Conservation (phyloP, 2,113 vertebrate species). For the Oryzias woworae region DNA sequence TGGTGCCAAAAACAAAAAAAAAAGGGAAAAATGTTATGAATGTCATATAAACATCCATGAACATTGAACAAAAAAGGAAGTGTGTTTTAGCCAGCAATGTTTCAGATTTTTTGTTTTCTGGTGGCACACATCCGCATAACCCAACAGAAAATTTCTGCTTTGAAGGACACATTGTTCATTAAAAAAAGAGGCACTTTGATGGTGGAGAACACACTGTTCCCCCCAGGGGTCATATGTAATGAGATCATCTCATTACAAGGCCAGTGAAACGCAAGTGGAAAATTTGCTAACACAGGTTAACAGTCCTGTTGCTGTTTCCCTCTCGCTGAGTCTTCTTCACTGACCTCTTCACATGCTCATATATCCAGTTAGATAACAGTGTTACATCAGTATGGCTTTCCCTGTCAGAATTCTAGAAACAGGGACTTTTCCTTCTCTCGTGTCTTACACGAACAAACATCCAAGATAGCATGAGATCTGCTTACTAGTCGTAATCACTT, state of each 20-base stretch:
- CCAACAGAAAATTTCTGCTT: slow-evolving; percentile 56
- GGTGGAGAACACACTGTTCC: slow-evolving; percentile 47
- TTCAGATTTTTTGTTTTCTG: slow-evolving; percentile 40
- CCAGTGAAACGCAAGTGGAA: slow-evolving; percentile 40
- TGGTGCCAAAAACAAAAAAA: not conserved
- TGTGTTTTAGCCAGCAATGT: slow-evolving; percentile 20
- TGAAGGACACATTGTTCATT: slow-evolving; percentile 58
- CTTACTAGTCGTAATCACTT: too few species aligned
- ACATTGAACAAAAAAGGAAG: not conserved
- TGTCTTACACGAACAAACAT: too few species aligned
- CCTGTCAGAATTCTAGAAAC: too few species aligned
- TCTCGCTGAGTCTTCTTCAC: slow-evolving; percentile 3
- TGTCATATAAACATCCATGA: slow-evolving; percentile 20
- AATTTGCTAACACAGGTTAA: slow-evolving; percentile 42
- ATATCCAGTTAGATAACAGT: too few species aligned
- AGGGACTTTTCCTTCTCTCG: too few species aligned
- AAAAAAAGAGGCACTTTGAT: slow-evolving; percentile 26
- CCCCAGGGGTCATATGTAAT: slow-evolving; percentile 44
- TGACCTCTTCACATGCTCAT: not conserved
- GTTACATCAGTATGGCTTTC: too few species aligned
- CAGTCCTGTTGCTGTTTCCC: slow-evolving; percentile 14
- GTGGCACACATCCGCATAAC: slow-evolving; percentile 39
- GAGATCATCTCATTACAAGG: slow-evolving; percentile 52
- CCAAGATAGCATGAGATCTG: too few species aligned
- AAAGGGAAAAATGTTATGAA: too few species aligned